Evolutionary conservation across 1,140 invertebrate species (phyloP), one percentile per base, ranked within the genome.

Genomic region (Diorhabda carinulata): DNA sequence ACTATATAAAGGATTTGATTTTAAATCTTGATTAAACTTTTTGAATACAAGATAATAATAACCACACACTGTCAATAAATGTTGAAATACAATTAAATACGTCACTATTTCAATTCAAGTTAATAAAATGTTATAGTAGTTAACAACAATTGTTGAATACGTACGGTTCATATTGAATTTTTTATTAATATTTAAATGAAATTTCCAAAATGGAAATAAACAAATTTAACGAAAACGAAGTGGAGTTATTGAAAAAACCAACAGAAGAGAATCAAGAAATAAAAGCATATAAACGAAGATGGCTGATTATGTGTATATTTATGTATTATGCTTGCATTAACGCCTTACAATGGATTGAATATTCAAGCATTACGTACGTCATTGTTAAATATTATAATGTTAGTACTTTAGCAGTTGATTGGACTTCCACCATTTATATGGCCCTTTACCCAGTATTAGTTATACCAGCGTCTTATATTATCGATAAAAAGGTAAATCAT

Each of bases 391-490:
- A 85, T 70, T 87, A 87, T 75, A 77, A 78, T 4, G 86, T 90
- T 4, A 79, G 79, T n/a, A 68, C 76, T 5, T 73, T 84, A 2
- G 81, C 84, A 25, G 86, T 93, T 3, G 89, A 92, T 75, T 91
- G 87, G 87, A 87, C 74, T 6, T 75, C 73, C 65, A 73, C 75
- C 57, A 68, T 75, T 41, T 73, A 69, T 40, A 72, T 71, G 69
- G 63, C 72, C 3, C 45, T 70, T 9, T 76, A 74, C 67, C 76
- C 71, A 41, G 66, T 75, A 7, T 60, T 71, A 73, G 74, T 76
- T 9, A 61, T 77, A 41, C 76, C 76, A 57, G 76, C 62, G n/a
- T 75, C 72, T 0, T 77, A 73, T 64, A 44, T 77, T 4, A 72
- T 74, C 40, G 74, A 77, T n/a, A 75, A 67, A 72, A 67, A 69